Conservation (phyloP, 2,797 vertebrate species). For the Centropyge bicolor region DNA sequence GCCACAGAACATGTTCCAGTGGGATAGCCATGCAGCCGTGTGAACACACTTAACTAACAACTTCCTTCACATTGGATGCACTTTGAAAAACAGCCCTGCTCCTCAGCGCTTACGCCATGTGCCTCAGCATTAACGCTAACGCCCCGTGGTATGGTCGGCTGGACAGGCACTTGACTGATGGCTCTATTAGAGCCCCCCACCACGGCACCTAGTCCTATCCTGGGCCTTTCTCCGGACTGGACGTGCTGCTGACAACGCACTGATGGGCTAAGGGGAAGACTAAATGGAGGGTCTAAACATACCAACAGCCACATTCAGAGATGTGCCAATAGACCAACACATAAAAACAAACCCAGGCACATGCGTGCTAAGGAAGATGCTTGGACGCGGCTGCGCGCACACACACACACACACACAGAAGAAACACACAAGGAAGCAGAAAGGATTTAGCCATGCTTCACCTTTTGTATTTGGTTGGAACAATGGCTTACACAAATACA, state of each 20-base stretch:
- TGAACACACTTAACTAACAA: constrained; percentile 84
- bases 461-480: constrained; percentile 93
- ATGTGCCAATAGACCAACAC: constrained; percentile 70
- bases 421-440: constrained; percentile 85
- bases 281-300: constrained; percentile 75
- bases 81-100: constrained; percentile 87
- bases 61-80: constrained; percentile 85
- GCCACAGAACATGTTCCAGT: constrained; percentile 62
- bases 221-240: constrained; percentile 85
- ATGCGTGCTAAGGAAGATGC: constrained; percentile 63
- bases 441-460: constrained; percentile 98
- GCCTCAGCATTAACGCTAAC: constrained; percentile 84
- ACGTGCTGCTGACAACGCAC: constrained; percentile 92
- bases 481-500: constrained; percentile 94
- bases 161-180: constrained; percentile 93
- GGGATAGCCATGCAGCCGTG: constrained; percentile 61
- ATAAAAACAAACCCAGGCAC: constrained; percentile 79
- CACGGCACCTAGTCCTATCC: constrained; percentile 89
- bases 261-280: constrained; percentile 72
- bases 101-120: constrained; percentile 80
- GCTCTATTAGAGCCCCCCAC: constrained; percentile 91
- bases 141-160: constrained; percentile 82
- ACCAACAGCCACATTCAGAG: constrained; percentile 75
- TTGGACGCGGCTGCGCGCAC: constrained; percentile 57
- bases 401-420: constrained; percentile 84